Evolutionary conservation across 2,888 invertebrate species (phyloP).

Genomic region (Meandrusa payeni): DNA sequence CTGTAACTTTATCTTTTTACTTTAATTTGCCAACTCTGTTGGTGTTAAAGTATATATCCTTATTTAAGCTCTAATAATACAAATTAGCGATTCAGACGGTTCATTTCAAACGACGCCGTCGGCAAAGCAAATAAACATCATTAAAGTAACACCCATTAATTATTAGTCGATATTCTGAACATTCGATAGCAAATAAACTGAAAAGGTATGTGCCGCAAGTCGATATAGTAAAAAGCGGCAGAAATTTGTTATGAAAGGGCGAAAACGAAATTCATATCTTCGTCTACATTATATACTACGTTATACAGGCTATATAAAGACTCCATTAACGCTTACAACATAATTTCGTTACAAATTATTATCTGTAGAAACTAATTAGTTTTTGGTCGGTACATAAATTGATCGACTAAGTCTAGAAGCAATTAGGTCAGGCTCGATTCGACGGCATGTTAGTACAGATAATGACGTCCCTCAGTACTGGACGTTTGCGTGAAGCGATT

Average conservation of each 20-base stretch:
- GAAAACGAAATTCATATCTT: no score
- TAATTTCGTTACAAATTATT: background rate
- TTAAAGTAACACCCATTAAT: constrained; percentile 6
- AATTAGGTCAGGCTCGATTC: constrained; percentile 16
- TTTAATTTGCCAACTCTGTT: no score
- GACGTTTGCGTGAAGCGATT: background rate
- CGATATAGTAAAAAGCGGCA: no score
- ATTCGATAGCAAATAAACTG: no score
- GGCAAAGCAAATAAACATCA: background rate
- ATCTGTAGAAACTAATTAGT: constrained; percentile 6
- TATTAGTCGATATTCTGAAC: background rate
- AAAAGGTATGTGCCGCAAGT: no score
- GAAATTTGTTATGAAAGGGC: no score
- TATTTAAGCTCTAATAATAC: background rate
- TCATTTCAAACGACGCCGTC: no score
- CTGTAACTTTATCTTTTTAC: no score
- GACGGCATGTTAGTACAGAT: constrained; percentile 8
- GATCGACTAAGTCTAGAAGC: constrained; percentile 7
- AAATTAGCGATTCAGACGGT: background rate
- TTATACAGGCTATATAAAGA: no score
- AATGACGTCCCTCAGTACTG: background rate
- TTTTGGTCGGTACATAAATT: constrained; percentile 15
- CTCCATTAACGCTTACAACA: background rate
- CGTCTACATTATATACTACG: no score
- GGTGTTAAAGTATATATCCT: no score